phyloP scores from a whole-genome alignment of 2,797 vertebrate species.

The Onychomys arenicola region DNA sequence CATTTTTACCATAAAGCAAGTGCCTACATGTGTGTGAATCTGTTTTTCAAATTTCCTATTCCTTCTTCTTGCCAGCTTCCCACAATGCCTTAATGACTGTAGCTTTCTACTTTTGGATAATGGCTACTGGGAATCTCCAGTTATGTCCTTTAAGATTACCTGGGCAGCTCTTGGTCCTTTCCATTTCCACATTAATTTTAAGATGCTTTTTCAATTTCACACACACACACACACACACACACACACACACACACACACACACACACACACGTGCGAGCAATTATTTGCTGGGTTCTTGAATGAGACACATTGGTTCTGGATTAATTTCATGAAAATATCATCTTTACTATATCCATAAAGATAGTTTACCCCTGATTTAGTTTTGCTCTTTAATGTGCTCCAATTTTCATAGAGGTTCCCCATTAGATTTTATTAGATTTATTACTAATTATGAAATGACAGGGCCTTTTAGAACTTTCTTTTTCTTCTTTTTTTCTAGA shows the following conservation, averaged over 20 bases:
- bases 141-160: constrained; percentile 25
- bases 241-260: too few species aligned
- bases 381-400: constrained; percentile 17
- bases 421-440: constrained; percentile 34
- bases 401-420: constrained; percentile 35
- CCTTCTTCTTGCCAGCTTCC: constrained; percentile 47
- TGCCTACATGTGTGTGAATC: background rate
- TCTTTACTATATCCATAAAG: constrained; percentile 30
- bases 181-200: constrained; percentile 51
- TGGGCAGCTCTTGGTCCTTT: constrained; percentile 18
- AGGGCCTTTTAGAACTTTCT: background rate
- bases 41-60: constrained; percentile 56
- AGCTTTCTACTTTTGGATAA: constrained; percentile 29
- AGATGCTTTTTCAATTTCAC: constrained; percentile 35
- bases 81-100: constrained; percentile 31
- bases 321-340: constrained; percentile 33
- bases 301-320: constrained; percentile 16
- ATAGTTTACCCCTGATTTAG: constrained; percentile 23
- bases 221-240: background rate
- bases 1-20: constrained; percentile 57
- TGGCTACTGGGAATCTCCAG: background rate
- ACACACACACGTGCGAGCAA: too few species aligned
- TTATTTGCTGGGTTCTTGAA: background rate
- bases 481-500: constrained; percentile 32
- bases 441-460: constrained; percentile 41